Evolutionary conservation across 2,797 vertebrate genomes (phyloP), one percentile per base, ranked within the genome.

Genomic region (Spea hammondii): DNA sequence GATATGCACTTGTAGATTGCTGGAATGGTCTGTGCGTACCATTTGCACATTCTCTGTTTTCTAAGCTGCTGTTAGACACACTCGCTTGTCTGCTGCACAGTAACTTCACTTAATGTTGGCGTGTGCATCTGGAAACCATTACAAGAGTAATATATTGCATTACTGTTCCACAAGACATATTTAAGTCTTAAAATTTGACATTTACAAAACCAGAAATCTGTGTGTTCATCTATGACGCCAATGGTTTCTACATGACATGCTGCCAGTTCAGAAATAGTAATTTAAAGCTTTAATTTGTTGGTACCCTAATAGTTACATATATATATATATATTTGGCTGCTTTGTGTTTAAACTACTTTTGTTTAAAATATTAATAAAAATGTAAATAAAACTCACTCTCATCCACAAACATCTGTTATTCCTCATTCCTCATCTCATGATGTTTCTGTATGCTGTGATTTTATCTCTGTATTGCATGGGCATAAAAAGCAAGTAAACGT

Each of bases 41-140:
- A 88, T 90, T 85, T 88, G 87, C 87, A 92, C 84, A 81, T 83
- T 80, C 82, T 74, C 44, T 48, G 47, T 74, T 66, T 13, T 65
- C 54, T 64, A 55, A 74, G 77, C 83, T 88, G 83, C 70, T 83
- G 78, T 83, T 85, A 86, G 86, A 54, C 32, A 76, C 87, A 86
- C 86, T 80, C 77, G 80, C 65, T 85, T 86, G 84, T 80, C 85
- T 85, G 83, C 84, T 86, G 83, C 84, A 88, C 86, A 85, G 71
- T 75, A n/a, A 83, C 87, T 55, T 51, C 69, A 78, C 86, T 83
- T 48, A 0, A 83, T 84, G 83, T 88, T 75, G 91, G 91, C 90
- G 91, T 91, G 90, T 87, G 83, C 87, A 86, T 86, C 84, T 86
- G 83, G 82, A 87, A 80, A 72, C 65, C 82, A 83, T 88, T 86